Conservation (phyloP, 1,140 invertebrate species). For the Araneus ventricosus region DNA sequence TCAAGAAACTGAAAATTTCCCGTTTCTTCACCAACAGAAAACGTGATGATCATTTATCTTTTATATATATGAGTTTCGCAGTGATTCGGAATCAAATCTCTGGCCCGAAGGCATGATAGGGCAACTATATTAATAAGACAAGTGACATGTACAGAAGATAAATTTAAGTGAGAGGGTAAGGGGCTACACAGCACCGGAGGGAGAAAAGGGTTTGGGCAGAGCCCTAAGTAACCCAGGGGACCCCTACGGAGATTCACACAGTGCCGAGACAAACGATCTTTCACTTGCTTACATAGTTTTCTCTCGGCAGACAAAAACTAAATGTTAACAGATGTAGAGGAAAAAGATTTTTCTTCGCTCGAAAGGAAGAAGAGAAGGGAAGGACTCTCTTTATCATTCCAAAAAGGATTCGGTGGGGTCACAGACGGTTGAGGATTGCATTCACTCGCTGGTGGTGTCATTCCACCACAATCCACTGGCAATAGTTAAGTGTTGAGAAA, state of each 20-base stretch:
- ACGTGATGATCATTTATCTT: too few species aligned
- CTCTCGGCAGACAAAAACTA: conserved; percentile 31
- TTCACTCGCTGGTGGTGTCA: neutral
- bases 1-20: too few species aligned
- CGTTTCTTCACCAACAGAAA: too few species aligned
- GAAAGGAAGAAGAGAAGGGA: neutral
- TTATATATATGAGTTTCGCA: too few species aligned
- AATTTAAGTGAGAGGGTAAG: neutral
- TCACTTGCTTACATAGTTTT: conserved; percentile 34
- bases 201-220: neutral
- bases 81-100: too few species aligned
- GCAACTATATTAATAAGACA: conserved; percentile 13
- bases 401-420: neutral
- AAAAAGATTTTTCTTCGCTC: conserved; percentile 3
- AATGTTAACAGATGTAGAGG: conserved; percentile 53
- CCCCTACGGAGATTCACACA: conserved; percentile 1
- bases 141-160: neutral
- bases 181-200: neutral
- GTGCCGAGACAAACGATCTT: conserved; percentile 39
- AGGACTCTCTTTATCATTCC: neutral
- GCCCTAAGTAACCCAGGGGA: neutral
- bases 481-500: neutral
- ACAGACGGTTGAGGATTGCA: neutral
- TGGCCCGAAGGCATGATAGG: neutral
- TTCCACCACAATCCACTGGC: neutral